Percentiles rank a stretch among this genome's conserved stretches.
phyloP scores from a whole-genome alignment of 2,113 vertebrate genomes.

The Sinocyclocheilus anshuiensis region DNA sequence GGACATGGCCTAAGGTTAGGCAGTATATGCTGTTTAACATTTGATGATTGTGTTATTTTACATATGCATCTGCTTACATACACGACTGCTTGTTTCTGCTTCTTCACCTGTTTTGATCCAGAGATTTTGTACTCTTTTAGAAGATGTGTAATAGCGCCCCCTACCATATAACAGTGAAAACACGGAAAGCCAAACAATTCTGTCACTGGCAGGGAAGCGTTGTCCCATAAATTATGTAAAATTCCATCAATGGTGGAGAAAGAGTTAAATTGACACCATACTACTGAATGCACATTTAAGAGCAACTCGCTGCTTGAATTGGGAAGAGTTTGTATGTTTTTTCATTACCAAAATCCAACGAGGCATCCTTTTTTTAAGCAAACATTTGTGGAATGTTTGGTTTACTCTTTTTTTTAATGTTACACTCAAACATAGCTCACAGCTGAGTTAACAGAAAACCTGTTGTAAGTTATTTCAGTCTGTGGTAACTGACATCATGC shows the following conservation, averaged over 20 bases:
- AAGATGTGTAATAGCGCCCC: not conserved
- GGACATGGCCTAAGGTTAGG: too few relatives aligned
- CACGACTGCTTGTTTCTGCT: too few relatives aligned
- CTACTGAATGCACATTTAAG: not conserved
- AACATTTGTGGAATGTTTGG: not conserved
- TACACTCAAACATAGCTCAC: not conserved
- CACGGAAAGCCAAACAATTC: not conserved
- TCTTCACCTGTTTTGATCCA: too few relatives aligned
- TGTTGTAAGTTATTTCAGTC: not conserved
- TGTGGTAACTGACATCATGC: not conserved
- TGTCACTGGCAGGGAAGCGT: not conserved
- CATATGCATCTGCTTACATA: too few relatives aligned
- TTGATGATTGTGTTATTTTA: too few relatives aligned
- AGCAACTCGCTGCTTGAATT: not conserved
- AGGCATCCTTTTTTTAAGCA: not conserved
- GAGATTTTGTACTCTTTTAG: too few relatives aligned
- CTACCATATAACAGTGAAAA: not conserved
- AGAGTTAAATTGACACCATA: not conserved
- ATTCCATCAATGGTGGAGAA: not conserved
- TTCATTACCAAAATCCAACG: not conserved
- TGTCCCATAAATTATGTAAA: not conserved
- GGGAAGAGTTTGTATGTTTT: not conserved
- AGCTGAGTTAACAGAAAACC: not conserved
- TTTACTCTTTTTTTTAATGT: not conserved
- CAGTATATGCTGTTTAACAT: too few relatives aligned